These are phyloP conservation scores for Salpingus planirostris DNA, from an alignment of 2,888 invertebrate genomes.

Conservation along the genomic window DNA sequence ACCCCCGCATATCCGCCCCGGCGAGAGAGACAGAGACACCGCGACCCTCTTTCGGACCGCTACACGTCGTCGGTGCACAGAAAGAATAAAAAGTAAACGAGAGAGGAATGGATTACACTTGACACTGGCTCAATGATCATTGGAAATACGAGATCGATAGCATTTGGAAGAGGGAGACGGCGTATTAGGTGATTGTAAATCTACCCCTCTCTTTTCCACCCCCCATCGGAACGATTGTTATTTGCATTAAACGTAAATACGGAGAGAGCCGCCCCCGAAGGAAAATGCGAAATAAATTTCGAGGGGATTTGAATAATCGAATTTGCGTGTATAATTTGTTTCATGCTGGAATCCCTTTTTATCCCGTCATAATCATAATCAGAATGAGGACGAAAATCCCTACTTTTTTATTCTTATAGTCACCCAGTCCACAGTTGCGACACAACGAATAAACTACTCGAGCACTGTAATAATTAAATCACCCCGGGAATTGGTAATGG, in stretches of 20 bases:
- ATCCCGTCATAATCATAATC: too few species aligned
- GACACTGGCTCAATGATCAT: slow-evolving; percentile 31
- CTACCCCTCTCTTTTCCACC: too few species aligned
- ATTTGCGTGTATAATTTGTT: slow-evolving; percentile 37
- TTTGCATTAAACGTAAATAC: slow-evolving; percentile 31
- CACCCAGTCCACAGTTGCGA: too few species aligned
- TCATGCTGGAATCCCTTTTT: slow-evolving; percentile 25
- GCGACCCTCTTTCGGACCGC: too few species aligned
- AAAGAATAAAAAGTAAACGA: slow-evolving; percentile 22
- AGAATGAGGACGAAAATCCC: too few species aligned
- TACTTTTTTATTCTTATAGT: too few species aligned
- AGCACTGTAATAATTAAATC: too few species aligned
- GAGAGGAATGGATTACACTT: slow-evolving; percentile 32
- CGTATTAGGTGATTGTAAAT: too few species aligned
- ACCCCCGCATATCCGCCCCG: too few species aligned
- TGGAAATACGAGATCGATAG: slow-evolving; percentile 29
- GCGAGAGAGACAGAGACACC: slow-evolving; percentile 8
- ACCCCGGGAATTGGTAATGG: too few species aligned
- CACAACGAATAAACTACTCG: too few species aligned
- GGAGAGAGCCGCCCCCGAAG: slow-evolving; percentile 26
- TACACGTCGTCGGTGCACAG: slow-evolving; percentile 16
- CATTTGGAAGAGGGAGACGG: slow-evolving; percentile 9
- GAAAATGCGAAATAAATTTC: slow-evolving; percentile 36
- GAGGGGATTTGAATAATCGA: slow-evolving; percentile 34
- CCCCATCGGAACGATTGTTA: slow-evolving; percentile 26